These are phyloP conservation scores for Bufo bufo DNA, from an alignment of 2,113 vertebrate genomes.

Conservation along the genomic window DNA sequence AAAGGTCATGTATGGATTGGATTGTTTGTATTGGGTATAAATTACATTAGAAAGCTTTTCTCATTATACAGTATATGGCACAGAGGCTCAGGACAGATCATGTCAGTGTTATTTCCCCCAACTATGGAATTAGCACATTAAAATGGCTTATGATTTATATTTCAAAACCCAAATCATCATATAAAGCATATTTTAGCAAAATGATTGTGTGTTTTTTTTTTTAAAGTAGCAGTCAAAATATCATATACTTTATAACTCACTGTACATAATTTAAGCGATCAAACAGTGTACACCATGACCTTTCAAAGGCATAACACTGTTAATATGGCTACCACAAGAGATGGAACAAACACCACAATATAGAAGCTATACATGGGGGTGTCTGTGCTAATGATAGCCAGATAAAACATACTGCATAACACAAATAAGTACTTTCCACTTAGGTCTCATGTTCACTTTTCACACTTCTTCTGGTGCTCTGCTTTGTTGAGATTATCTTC, in stretches of 20 bases:
- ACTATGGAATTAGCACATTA: not conserved
- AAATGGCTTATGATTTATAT: not conserved
- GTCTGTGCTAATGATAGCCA: conserved; percentile 23
- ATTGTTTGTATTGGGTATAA: no score
- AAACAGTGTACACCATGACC: conserved; percentile 29
- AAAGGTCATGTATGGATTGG: no score
- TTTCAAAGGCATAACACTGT: conserved; percentile 23
- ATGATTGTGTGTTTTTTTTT: not conserved
- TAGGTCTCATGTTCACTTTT: conserved; percentile 28
- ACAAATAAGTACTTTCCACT: conserved; percentile 36
- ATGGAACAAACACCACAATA: conserved; percentile 40
- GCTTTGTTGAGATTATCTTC: conserved; percentile 36
- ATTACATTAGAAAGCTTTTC: no score
- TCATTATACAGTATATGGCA: not conserved
- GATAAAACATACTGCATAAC: conserved; percentile 6
- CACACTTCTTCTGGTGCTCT: conserved; percentile 3
- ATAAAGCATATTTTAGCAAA: not conserved
- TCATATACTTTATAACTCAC: not conserved
- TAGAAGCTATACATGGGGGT: conserved; percentile 24
- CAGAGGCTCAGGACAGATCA: not conserved
- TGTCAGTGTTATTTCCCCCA: not conserved
- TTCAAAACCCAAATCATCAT: not conserved
- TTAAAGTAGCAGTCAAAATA: not conserved
- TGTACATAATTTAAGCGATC: not conserved
- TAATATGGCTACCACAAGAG: conserved; percentile 22